Conservation (phyloP, 2,888 invertebrate genomes). For the Keiferia lycopersicella region DNA sequence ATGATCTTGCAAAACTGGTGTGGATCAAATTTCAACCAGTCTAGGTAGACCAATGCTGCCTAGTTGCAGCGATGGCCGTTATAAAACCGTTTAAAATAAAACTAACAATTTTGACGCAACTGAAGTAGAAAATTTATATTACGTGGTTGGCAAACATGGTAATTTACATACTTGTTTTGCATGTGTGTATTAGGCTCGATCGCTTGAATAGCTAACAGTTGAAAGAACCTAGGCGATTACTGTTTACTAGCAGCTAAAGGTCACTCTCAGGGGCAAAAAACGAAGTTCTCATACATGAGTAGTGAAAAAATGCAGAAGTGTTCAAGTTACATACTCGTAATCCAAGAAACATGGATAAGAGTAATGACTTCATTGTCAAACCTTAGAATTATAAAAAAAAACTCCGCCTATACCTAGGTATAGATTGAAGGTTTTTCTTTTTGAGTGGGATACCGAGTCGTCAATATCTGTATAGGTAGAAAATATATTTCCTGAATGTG, state of each 20-base stretch:
- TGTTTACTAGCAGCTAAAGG: slow-evolving; percentile 2
- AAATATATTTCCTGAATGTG: no score
- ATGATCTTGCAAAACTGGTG: no score
- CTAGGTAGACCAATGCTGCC: no score
- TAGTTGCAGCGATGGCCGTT: not conserved
- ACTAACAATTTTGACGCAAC: not conserved
- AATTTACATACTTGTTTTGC: slow-evolving; percentile 3
- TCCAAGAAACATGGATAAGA: not conserved
- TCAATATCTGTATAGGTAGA: no score
- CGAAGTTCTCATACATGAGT: slow-evolving; percentile 13
- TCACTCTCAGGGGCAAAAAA: slow-evolving; percentile 4
- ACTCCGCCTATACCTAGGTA: no score
- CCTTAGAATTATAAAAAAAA: no score
- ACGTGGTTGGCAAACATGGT: not conserved
- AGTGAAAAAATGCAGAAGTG: not conserved
- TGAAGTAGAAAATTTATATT: slow-evolving; percentile 6
- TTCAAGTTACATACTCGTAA: not conserved
- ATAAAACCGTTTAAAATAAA: not conserved
- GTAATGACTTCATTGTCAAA: not conserved
- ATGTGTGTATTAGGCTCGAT: not conserved
- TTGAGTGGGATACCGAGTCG: no score
- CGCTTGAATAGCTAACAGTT: slow-evolving; percentile 4
- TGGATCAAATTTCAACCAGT: no score
- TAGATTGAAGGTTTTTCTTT: no score
- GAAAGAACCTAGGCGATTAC: slow-evolving; percentile 6